Evolutionary conservation across 2,888 invertebrate species (phyloP).

Genomic region (Hypomecis punctinalis): DNA sequence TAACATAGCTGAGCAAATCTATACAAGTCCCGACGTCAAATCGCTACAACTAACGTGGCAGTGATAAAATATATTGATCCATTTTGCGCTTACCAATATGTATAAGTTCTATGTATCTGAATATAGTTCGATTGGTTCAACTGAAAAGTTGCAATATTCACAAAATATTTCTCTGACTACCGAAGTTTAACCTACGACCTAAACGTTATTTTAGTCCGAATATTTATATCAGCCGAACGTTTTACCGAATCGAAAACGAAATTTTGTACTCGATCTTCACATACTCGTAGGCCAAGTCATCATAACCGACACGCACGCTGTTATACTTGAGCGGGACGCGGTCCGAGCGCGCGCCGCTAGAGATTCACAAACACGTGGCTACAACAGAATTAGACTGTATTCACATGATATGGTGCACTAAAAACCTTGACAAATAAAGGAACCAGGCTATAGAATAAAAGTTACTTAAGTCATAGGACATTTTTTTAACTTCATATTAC

Average conservation of each 20-base stretch:
- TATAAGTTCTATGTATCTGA: conserved; percentile 49
- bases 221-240: conserved; percentile 23
- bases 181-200: conserved; percentile 29
- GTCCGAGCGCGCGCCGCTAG: no score
- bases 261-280: conserved; percentile 73
- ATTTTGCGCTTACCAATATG: conserved; percentile 60
- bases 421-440: no score
- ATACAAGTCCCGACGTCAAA: conserved; percentile 44
- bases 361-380: no score
- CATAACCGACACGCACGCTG: conserved; percentile 32
- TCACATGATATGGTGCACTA: no score
- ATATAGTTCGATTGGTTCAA: conserved; percentile 58
- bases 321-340: conserved; percentile 56
- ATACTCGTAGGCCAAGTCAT: conserved; percentile 67
- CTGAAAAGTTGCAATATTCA: conserved; percentile 51
- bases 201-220: conserved; percentile 35
- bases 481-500: no score
- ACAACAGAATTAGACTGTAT: no score
- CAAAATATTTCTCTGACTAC: conserved; percentile 71
- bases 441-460: no score
- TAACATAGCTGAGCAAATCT: conserved; percentile 53
- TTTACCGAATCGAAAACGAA: conserved; percentile 41
- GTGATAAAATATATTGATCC: conserved; percentile 78
- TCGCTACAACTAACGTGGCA: conserved; percentile 71
- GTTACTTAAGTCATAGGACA: no score